Evolutionary conservation across 2,888 invertebrate species (phyloP), one percentile per base, ranked within the genome.

Genomic region (Lordiphosa fenestrarum): DNA sequence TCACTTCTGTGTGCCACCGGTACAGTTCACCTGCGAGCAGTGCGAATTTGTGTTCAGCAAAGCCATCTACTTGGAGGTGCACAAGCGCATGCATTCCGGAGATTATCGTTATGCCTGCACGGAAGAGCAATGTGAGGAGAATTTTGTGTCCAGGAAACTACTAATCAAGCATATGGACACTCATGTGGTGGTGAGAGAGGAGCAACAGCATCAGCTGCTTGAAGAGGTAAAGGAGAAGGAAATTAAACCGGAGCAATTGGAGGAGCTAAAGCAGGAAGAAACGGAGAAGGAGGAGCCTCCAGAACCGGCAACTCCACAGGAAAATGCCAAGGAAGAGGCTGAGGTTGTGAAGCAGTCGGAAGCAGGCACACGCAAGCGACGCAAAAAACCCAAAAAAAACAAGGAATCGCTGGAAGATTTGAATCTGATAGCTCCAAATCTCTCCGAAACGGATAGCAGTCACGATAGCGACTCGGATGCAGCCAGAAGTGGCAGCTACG

Each of bases 1-100:
- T 90, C 96, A 96, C 87, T 96, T 96, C 84, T 96, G 96, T 87
- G 92, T 94, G 68, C 96, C 96, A 38, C 95, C 96, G 3, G 90
- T 92, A 7, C 91, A 92, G 53, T 96, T 96, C 88, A 90, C 91
- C 2, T 96, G 96, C 90, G 96, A 96, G 72, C 94, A 95, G 84
- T 96, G 96, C 86, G 93, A 92, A 84, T 90, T 93, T 38, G 93
- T 92, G 63, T 95, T 96, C 84, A 91, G 94, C 3, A 93, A 91
- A 80, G 95, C 96, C 6, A 94, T 95, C 39, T 93, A 93, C 40
- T 90, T 96, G 48, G 95, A 95, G 88, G 96, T 96, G 6, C 96
- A 96, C 87, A 95, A 94, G 88, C 91, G 96, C 64, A 90, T 95
- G 71, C 96, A 97, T 86, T 89, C 91, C 2, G 91, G 92, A 36